These are phyloP conservation scores for Seriola aureovittata DNA, from an alignment of 2,113 vertebrate species.

Conservation along the genomic window DNA sequence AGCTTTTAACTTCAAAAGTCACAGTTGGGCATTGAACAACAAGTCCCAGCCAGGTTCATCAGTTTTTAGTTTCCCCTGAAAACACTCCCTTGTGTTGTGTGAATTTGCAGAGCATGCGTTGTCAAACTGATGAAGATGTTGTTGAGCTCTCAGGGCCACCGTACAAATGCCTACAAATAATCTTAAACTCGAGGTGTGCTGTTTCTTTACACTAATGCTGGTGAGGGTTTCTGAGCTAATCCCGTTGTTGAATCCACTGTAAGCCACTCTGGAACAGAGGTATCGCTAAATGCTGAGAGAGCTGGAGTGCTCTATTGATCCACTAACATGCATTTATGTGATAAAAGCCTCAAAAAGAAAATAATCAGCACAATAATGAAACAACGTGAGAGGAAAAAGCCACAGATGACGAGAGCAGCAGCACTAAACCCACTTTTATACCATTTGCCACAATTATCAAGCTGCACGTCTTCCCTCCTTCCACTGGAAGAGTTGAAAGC, in stretches of 20 bases:
- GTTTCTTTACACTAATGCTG: neutral
- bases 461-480: neutral
- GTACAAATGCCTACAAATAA: too few species aligned
- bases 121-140: too few species aligned
- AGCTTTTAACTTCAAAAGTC: too few species aligned
- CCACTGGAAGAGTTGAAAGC: constrained; percentile 8
- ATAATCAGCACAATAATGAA: constrained; percentile 13
- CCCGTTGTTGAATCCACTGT: neutral
- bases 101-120: too few species aligned
- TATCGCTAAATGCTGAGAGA: neutral
- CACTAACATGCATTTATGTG: neutral
- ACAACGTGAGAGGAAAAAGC: neutral
- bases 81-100: too few species aligned
- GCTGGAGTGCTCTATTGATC: neutral
- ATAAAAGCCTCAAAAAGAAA: constrained; percentile 44
- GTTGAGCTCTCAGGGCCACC: too few species aligned
- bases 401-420: neutral
- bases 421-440: neutral
- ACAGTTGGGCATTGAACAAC: too few species aligned
- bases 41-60: too few species aligned
- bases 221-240: neutral
- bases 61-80: too few species aligned
- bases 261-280: neutral
- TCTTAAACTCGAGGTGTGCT: neutral
- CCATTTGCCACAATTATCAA: neutral